Evolutionary conservation across 2,113 vertebrate species (phyloP).

Genomic region (Caloenas nicobarica): DNA sequence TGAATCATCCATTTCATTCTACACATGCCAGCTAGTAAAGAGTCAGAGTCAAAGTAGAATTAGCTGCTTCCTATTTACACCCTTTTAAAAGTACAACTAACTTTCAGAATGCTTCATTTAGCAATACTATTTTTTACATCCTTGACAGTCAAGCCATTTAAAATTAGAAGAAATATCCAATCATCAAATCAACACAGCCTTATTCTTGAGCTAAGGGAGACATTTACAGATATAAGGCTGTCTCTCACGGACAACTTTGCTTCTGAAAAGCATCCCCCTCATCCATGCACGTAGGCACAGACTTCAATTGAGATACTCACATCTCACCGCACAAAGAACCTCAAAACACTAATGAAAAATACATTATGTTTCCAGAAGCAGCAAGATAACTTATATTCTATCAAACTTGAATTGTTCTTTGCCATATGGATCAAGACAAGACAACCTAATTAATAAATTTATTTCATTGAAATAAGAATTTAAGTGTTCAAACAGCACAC

Average conservation of each 20-base stretch:
- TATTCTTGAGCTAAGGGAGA: not conserved
- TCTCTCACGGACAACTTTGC: not conserved
- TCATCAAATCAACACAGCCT: not conserved
- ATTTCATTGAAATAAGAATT: not conserved
- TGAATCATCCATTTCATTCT: slow-evolving; percentile 23
- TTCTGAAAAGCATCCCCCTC: not conserved
- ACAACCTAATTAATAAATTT: not conserved
- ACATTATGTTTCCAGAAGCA: not conserved
- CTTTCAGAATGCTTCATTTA: not conserved
- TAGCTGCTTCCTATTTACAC: slow-evolving; percentile 25
- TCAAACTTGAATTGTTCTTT: not conserved
- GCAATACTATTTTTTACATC: not conserved
- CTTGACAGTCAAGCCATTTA: not conserved
- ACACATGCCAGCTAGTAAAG: not conserved
- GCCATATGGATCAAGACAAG: not conserved
- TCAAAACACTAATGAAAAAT: not conserved
- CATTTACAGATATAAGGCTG: not conserved
- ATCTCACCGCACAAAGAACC: not conserved
- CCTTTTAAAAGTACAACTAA: not conserved
- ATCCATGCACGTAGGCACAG: not conserved
- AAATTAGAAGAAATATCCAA: not conserved
- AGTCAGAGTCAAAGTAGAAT: slow-evolving; percentile 41
- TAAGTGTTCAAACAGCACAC: not conserved
- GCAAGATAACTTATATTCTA: not conserved
- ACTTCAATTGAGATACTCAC: not conserved